Percentiles rank a stretch among this genome's conserved stretches.
Conservation (phyloP, 1,140 invertebrate species). For the Zaprionus inermis region DNA sequence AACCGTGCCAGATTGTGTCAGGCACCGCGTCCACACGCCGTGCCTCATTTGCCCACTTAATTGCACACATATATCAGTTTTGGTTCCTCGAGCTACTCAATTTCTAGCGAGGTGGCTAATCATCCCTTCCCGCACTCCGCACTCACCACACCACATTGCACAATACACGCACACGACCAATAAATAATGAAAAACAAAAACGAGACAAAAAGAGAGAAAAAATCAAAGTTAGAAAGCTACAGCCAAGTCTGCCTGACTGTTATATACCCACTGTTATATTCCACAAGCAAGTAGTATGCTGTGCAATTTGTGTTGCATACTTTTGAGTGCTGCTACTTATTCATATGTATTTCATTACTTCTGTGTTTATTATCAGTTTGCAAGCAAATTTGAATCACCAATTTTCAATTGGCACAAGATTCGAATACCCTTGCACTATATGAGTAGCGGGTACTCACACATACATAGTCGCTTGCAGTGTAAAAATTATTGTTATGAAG, state of each 20-base stretch:
- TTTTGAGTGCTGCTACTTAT: too few species aligned
- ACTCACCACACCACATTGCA: constrained; percentile 63
- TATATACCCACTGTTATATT: too few species aligned
- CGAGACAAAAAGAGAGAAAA: constrained; percentile 21
- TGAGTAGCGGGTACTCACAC: too few species aligned
- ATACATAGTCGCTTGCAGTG: constrained; percentile 21
- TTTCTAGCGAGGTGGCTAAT: constrained; percentile 58
- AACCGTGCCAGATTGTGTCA: constrained; percentile 75
- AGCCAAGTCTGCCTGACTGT: too few species aligned
- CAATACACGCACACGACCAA: constrained; percentile 72
- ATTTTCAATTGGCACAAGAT: too few species aligned
- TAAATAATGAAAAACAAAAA: constrained; percentile 73
- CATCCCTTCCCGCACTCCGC: neutral
- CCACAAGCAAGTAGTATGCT: too few species aligned
- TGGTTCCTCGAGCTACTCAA: constrained; percentile 41
- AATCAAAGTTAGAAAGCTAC: too few species aligned
- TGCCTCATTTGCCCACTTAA: constrained; percentile 49
- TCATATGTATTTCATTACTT: too few species aligned
- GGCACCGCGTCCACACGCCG: constrained; percentile 44
- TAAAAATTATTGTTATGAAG: constrained; percentile 65
- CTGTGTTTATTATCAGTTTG: too few species aligned
- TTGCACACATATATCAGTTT: constrained; percentile 73
- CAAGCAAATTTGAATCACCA: too few species aligned
- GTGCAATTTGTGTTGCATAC: too few species aligned
- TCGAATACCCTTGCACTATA: too few species aligned